Evolutionary conservation across 2,888 invertebrate species (phyloP), one percentile per base, ranked within the genome.

Genomic region (Limnephilus marmoratus): DNA sequence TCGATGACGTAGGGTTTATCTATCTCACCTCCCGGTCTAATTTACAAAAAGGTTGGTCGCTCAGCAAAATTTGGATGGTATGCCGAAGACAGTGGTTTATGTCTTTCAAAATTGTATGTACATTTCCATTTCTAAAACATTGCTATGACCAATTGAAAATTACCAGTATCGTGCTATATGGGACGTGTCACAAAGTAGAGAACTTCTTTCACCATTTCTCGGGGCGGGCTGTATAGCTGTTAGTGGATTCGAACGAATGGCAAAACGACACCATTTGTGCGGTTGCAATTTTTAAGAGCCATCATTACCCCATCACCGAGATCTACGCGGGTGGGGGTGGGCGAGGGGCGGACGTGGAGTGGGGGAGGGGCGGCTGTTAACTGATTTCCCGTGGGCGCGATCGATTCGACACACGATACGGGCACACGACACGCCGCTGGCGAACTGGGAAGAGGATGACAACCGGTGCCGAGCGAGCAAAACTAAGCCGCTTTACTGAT

Each of bases 321-420:
- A 83, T 83, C 83, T 83, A 37, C 45, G 86, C 45, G 29, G n/a
- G 24, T 24, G 68, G 68, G 7, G 9, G 49, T 45, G 80, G 41
- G 85, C 31, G 81, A n/a, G 87, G 90, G 53, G 87, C 1, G 87
- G 29, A 5, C 0, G 49, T 34, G 80, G n/a, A 12, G 86, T 13
- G 53, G 85, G 12, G 53, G 37, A 86, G 80, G 83, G 41, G 90
- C 45, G 86, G 91, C 92, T 92, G 93, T 93, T 93, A 92, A 92
- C 93, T 93, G 93, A 93, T 93, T 93, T 93, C 93, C 93, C 93
- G 93, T 86, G 93, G 93, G 93, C 93, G 91, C 92, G 92, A 93
- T 93, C 93, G 92, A 92, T 93, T 93, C 93, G 93, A 93, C 92
- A 93, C 92, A 90, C 93, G 93, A 93, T 91, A 93, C 93, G 91